Base-by-base conservation (phyloP, 92 coral and sea anemone species). In the Porites lobata region DNA sequence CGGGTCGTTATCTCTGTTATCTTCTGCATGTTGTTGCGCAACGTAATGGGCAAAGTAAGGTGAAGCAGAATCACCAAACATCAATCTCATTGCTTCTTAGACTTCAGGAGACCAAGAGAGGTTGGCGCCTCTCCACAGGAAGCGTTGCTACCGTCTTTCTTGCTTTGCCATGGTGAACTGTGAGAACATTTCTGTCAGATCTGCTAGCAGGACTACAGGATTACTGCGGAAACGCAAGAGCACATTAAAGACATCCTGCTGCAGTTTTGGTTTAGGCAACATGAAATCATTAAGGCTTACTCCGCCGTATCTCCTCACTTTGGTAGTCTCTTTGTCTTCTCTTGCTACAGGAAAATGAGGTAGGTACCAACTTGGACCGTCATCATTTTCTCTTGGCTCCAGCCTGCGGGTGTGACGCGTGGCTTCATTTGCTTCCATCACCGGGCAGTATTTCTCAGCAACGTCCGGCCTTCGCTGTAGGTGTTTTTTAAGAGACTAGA, bases 161-260 rank as follows among this genome's bases (percentile, higher is more conserved):
- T 83, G 29, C 68, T 91, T 87, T 13, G 80, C 67, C 20, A 81
- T 77, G 9, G 21, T 77, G 65, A 82, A 81, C 50, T 87, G 91
- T 17, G 90, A 68, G 61, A 87, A 87, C 91, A 91, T 86, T 11
- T 85, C 89, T 1, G 79, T 77, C 52, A 87, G 65, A 57, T 87
- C 92, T 18, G 84, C 94, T 6, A 76, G 80, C 21, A 91, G 89
- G 64, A 87, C 92, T 0, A 87, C 89, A 10, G 91, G 94, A 24
- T 80, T 89, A 61, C 77, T 68, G 15, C 89, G 76, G 50, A 87
- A 91, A 22, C 82, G 83, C 19, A 72, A 54, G 13, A 91, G 79
- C 2, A 86, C 87, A 21, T 86, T 51, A 21, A 86, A 47, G 9
- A 81, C 87, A 54, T 91, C 85, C 67, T 72, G 69, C 74, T 87